A percentile compares a stretch with the other conserved stretches of the same genome.
Evolutionary conservation across 2,113 vertebrate species (phyloP).

Genomic region (Balaeniceps rex): DNA sequence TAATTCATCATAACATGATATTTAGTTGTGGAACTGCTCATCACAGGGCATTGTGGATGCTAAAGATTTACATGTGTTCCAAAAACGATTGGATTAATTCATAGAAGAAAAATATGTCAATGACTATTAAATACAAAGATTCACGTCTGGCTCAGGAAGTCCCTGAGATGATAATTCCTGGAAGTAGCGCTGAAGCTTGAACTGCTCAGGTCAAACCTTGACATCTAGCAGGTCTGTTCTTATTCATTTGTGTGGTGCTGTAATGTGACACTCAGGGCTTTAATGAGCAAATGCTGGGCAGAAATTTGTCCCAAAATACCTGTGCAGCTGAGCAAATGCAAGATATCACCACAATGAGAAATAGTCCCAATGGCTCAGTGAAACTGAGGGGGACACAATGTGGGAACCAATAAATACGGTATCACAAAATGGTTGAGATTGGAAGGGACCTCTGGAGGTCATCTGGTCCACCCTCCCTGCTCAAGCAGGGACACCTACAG

Average conservation of each 20-base stretch:
- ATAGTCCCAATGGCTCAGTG: not conserved
- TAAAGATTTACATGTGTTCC: not conserved
- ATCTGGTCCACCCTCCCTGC: not conserved
- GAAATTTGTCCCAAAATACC: not conserved
- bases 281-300: not conserved
- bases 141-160: not conserved
- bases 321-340: not conserved
- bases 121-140: not conserved
- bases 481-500: not conserved
- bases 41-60: not conserved
- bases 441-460: not conserved
- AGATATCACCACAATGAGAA: not conserved
- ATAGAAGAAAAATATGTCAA: not conserved
- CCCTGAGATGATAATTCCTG: not conserved
- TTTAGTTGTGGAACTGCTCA: not conserved
- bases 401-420: not conserved
- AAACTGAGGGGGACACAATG: not conserved
- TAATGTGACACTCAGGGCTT: not conserved
- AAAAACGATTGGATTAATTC: not conserved
- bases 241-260: not conserved
- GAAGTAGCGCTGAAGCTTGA: not conserved
- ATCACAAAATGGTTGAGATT: not conserved
- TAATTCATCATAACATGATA: not conserved
- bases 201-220: not conserved
- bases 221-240: not conserved